Evolutionary conservation across 2,888 invertebrate species (phyloP), one percentile per base, ranked within the genome.

Genomic region (Osedax frankpressi): DNA sequence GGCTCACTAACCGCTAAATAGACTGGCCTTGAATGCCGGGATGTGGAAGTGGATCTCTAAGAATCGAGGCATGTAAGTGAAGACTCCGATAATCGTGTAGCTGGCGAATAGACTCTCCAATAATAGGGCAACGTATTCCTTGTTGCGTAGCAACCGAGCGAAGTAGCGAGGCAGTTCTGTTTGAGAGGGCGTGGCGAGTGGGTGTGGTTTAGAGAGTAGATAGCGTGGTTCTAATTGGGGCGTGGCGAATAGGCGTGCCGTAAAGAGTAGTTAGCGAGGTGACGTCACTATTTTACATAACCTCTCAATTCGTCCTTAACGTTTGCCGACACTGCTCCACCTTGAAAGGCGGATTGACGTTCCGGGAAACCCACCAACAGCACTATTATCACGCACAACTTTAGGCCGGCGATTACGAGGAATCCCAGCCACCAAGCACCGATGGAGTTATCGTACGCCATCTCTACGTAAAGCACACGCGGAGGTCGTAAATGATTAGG

Each of bases 11-110:
- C 44, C 44, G 19, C 44, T 44, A 44, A 44, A 44, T 6, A 44
- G 6, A 19, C 44, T 77, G 62, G 74, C 76, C 24, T 73, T 30
- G 71, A 62, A 76, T 6, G 78, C 78, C n/a, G 76, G 73, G n/a
- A 73, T 60, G 24, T 65, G 63, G 72, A 78, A 78, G 74, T 77
- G 77, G 30, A 76, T 75, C 71, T 78, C 77, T 1, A 78, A 65
- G 74, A 76, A 78, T 19, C 78, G 60, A 26, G 76, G 76, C 24
- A 76, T 28, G 62, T 76, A 73, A 25, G 74, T 30, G 72, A 73
- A 77, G 28, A 78, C 30, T 11, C 76, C 77, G 1, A 69, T 71
- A 14, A 77, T 65, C 70, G 76, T 71, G 70, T 77, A 78, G 6
- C 69, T 72, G 19, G 62, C 62, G 59, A 70, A 74, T 2, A 77